phyloP scores from a whole-genome alignment of 2,113 vertebrate species.

The Plecturocebus donacophilus region DNA sequence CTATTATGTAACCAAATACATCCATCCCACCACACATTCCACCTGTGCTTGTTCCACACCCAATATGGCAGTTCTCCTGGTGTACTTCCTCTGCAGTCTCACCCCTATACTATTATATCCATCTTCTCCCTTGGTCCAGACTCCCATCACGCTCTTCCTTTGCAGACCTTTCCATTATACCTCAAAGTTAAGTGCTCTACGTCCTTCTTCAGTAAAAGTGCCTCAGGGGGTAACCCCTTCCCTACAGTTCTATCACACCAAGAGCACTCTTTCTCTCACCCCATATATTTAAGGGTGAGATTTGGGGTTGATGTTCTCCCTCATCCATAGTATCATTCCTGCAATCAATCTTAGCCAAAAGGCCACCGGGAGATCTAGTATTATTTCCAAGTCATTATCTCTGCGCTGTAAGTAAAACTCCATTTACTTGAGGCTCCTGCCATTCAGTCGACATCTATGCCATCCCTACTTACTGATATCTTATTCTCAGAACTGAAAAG shows the following conservation, averaged over 20 bases:
- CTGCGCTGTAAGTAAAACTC: neutral
- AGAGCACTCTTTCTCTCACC: neutral
- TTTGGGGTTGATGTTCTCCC: neutral
- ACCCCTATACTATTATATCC: neutral
- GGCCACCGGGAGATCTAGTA: no score
- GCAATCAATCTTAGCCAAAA: no score
- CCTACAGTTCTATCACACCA: neutral
- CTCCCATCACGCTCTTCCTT: neutral
- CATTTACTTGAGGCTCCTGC: neutral
- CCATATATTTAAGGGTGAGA: neutral
- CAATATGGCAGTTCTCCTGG: neutral
- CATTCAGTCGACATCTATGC: neutral
- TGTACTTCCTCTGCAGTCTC: neutral
- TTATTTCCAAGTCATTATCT: neutral
- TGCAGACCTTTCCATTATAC: neutral
- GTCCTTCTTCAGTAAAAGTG: neutral
- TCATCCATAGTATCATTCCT: neutral
- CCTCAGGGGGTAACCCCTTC: neutral
- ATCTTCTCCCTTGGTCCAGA: neutral
- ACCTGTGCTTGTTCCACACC: neutral
- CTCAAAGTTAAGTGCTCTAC: neutral
- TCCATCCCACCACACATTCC: no score
- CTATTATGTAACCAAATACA: neutral
- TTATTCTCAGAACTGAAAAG: neutral
- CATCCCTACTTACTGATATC: neutral